Evolutionary conservation across 2,888 invertebrate species (phyloP), one percentile per base, ranked within the genome.

Genomic region (Agriopis aurantiaria): DNA sequence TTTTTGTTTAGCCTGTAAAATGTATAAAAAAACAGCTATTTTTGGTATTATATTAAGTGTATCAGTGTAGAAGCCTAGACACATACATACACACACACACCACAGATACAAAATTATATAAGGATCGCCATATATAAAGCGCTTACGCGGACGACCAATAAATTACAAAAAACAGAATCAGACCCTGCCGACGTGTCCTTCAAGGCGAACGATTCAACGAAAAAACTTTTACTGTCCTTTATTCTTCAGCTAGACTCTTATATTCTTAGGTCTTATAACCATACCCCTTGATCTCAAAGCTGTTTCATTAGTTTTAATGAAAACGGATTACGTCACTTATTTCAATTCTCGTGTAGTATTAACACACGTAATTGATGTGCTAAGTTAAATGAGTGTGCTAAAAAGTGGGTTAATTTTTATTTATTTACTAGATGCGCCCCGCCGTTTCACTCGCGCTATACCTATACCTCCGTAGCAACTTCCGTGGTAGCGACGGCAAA

Each of bases 161-260:
- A 82, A 83, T 84, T 79, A 81, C 77, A 75, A 73, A 75, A 79
- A 80, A 78, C 77, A 65, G 78, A 77, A 78, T 71, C 68, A 71
- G 72, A 78, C 66, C 64, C 70, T 49, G 59, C 77, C 79, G 79
- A 80, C 80, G 78, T 80, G 80, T 80, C 75, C 78, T 78, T 76
- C 65, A 74, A 79, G 76, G 41, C 67, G 58, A 56, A 65, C 69
- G 75, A 63, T 75, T 77, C 71, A n/a, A 61, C 63, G 57, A 79
- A 81, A 71, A 60, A 43, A 51, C 71, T 78, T 86, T 82, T 83
- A 83, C 77, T 72, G 73, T 80, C 75, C 71, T 78, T 80, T 77
- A 78, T 78, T 78, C 75, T 75, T 73, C 75, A 71, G 69, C 73
- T 71, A 69, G 75, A 77, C 33, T 23, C 76, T 81, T 72, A 78